Conservation (phyloP, 2,888 invertebrate genomes). For the Dilophus febrilis region DNA sequence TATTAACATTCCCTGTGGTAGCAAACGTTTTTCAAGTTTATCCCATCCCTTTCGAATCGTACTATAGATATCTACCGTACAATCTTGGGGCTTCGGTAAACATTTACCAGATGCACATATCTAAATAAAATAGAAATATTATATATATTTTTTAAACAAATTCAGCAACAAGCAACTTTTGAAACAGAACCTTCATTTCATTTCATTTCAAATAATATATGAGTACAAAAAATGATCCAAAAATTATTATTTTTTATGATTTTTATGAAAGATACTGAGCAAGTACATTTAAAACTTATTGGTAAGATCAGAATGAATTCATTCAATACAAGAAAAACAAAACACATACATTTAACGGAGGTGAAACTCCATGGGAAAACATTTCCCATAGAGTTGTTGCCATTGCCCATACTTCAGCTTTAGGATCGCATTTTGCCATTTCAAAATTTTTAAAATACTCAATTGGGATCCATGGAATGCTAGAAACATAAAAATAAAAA, state of each 20-base stretch:
- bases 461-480: constrained; percentile 79
- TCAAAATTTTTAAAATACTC: constrained; percentile 58
- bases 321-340: too few relatives aligned
- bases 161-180: too few relatives aligned
- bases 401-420: constrained; percentile 81
- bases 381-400: constrained; percentile 88
- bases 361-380: constrained; percentile 56
- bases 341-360: constrained; percentile 23
- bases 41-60: constrained; percentile 73
- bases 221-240: too few relatives aligned
- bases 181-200: too few relatives aligned
- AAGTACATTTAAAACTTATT: constrained; percentile 10
- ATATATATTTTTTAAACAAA: constrained; percentile 15
- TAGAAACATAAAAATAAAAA: constrained; percentile 22
- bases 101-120: constrained; percentile 19
- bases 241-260: too few relatives aligned
- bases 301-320: too few relatives aligned
- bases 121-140: constrained; percentile 31
- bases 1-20: constrained; percentile 62
- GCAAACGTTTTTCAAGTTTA: constrained; percentile 50
- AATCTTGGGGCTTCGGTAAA: constrained; percentile 46
- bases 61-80: constrained; percentile 56
- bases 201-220: too few relatives aligned
- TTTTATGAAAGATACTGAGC: too few relatives aligned
- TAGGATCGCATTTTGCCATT: constrained; percentile 43